Evolutionary conservation across 2,113 vertebrate genomes (phyloP).

Genomic region (Gyps fulvus): DNA sequence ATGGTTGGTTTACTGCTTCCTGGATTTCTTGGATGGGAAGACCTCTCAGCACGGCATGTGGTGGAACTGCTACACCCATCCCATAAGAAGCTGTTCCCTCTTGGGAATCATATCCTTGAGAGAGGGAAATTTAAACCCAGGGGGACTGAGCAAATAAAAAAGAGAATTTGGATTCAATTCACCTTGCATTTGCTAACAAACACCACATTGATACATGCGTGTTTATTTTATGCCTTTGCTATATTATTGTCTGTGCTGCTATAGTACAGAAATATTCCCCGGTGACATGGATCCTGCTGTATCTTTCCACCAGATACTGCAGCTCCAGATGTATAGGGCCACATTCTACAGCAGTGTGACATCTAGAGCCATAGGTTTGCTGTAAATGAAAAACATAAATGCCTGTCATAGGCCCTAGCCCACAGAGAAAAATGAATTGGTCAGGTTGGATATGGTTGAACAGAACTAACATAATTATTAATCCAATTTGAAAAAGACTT

Average conservation of each 20-base stretch:
- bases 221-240: neutral
- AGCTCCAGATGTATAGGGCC: neutral
- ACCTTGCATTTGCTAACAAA: neutral
- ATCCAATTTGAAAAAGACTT: neutral
- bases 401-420: neutral
- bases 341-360: neutral
- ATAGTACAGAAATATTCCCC: neutral
- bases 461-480: neutral
- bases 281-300: neutral
- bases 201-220: neutral
- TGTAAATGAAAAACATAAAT: neutral
- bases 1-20: neutral
- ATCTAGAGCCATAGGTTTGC: neutral
- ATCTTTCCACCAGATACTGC: neutral
- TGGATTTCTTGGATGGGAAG: neutral
- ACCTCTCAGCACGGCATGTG: neutral
- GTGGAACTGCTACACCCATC: neutral
- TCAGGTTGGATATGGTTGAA: neutral
- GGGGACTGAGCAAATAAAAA: neutral
- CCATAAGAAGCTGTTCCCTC: neutral
- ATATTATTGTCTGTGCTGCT: neutral
- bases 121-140: neutral
- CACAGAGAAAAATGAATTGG: neutral
- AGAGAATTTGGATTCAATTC: neutral
- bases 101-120: neutral